Evolutionary conservation across 2,797 vertebrate genomes (phyloP).

Genomic region (Sebastes iracundus): DNA sequence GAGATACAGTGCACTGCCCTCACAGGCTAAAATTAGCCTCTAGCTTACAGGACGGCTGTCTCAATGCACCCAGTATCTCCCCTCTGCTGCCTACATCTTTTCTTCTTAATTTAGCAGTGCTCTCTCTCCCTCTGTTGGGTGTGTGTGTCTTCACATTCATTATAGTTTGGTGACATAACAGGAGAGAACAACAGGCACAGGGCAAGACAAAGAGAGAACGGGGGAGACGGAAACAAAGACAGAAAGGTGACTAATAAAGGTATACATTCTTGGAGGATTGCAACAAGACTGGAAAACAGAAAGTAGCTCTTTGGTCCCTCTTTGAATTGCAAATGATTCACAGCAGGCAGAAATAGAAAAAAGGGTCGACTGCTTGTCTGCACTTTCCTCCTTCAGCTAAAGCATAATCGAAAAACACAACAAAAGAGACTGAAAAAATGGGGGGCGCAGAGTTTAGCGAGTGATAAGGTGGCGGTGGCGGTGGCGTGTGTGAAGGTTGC

Average conservation of each 20-base stretch:
- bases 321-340: constrained; percentile 73
- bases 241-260: constrained; percentile 17
- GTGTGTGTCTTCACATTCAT: constrained; percentile 24
- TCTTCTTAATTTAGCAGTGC: constrained; percentile 58
- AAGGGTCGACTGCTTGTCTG: constrained; percentile 20
- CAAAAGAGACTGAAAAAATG: neutral
- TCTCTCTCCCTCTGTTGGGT: neutral
- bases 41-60: constrained; percentile 77
- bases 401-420: constrained; percentile 41
- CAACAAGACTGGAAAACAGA: constrained; percentile 33
- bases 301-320: constrained; percentile 38
- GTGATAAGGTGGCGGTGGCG: neutral
- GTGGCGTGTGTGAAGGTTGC: constrained; percentile 6
- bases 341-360: constrained; percentile 53
- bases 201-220: neutral
- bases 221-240: constrained; percentile 8
- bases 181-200: constrained; percentile 16
- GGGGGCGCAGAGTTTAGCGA: neutral
- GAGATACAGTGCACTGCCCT: constrained; percentile 74
- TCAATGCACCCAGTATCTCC: constrained; percentile 64
- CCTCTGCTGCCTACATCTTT: constrained; percentile 58
- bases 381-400: constrained; percentile 32
- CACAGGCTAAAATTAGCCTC: constrained; percentile 82
- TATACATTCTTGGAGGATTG: constrained; percentile 29
- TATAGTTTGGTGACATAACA: constrained; percentile 47